These are phyloP conservation scores for Mylabris sibirica DNA, from an alignment of 2,888 invertebrate genomes.

Conservation along the genomic window DNA sequence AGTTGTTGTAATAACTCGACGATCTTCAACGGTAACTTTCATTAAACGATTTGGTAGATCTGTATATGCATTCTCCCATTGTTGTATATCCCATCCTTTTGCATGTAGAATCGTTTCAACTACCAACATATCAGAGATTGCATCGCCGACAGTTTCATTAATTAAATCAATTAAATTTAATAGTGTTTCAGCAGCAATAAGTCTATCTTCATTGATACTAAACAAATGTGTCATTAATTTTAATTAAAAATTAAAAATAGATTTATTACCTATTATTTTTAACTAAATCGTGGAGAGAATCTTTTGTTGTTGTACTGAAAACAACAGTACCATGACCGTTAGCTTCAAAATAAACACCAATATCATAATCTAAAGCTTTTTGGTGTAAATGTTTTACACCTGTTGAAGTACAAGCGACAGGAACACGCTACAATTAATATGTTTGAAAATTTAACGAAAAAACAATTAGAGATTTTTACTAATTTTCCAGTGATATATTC, in stretches of 20 bases:
- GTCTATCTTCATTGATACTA: slow-evolving; percentile 46
- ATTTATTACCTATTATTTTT: slow-evolving; percentile 58
- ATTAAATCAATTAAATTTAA: slow-evolving; percentile 81
- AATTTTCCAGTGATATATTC: slow-evolving; percentile 81
- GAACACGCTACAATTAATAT: slow-evolving; percentile 74
- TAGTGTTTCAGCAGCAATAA: slow-evolving; percentile 70
- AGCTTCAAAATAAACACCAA: slow-evolving; percentile 98
- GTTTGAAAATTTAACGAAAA: background rate
- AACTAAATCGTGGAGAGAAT: slow-evolving; percentile 63
- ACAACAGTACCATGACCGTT: slow-evolving; percentile 98
- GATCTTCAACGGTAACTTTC: slow-evolving; percentile 89
- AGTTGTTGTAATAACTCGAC: slow-evolving; percentile 83
- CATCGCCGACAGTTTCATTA: slow-evolving; percentile 96
- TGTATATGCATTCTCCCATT: slow-evolving; percentile 83
- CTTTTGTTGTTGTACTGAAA: slow-evolving; percentile 76
- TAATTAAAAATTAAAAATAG: slow-evolving; percentile 12
- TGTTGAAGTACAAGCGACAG: slow-evolving; percentile 90
- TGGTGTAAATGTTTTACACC: slow-evolving; percentile 97
- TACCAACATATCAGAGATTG: slow-evolving; percentile 92
- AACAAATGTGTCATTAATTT: slow-evolving; percentile 13
- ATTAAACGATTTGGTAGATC: slow-evolving; percentile 89
- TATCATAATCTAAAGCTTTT: slow-evolving; percentile 87
- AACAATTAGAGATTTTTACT: too few relatives aligned
- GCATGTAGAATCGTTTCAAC: slow-evolving; percentile 90
- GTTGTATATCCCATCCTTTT: slow-evolving; percentile 77